Evolutionary conservation across 2,888 invertebrate species (phyloP).

Genomic region (Anthoptus insignis): DNA sequence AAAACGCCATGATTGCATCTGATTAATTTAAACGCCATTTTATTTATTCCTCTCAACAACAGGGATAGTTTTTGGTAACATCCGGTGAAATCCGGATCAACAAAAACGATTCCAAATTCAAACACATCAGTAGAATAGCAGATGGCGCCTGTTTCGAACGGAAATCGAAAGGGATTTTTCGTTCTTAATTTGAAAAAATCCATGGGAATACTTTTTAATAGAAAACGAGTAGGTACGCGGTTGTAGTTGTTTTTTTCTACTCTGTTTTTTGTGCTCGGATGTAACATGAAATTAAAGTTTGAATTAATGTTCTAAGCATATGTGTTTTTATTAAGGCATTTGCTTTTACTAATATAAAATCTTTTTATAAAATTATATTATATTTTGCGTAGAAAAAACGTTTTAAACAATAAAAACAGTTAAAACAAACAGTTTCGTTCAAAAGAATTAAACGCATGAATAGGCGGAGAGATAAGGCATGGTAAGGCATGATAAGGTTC

Average conservation of each 20-base stretch:
- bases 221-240: constrained; percentile 59
- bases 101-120: constrained; percentile 77
- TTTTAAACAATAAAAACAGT: too few relatives aligned
- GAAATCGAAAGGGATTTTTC: constrained; percentile 82
- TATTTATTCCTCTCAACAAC: not conserved
- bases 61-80: constrained; percentile 47
- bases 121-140: constrained; percentile 80
- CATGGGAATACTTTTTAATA: constrained; percentile 62
- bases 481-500: too few relatives aligned
- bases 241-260: constrained; percentile 28
- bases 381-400: too few relatives aligned
- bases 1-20: constrained; percentile 23
- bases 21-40: constrained; percentile 16
- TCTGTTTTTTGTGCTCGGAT: not conserved
- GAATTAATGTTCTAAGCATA: too few relatives aligned
- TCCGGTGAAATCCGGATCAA: constrained; percentile 77
- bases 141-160: constrained; percentile 79
- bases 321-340: too few relatives aligned
- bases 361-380: too few relatives aligned
- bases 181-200: constrained; percentile 66
- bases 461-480: too few relatives aligned
- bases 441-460: too few relatives aligned
- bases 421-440: too few relatives aligned
- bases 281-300: too few relatives aligned
- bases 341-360: too few relatives aligned